A percentile compares a stretch with the other conserved stretches of the same genome.
These are phyloP conservation scores for Mixornis gularis DNA, from an alignment of 2,113 vertebrate species.

Conservation along the genomic window DNA sequence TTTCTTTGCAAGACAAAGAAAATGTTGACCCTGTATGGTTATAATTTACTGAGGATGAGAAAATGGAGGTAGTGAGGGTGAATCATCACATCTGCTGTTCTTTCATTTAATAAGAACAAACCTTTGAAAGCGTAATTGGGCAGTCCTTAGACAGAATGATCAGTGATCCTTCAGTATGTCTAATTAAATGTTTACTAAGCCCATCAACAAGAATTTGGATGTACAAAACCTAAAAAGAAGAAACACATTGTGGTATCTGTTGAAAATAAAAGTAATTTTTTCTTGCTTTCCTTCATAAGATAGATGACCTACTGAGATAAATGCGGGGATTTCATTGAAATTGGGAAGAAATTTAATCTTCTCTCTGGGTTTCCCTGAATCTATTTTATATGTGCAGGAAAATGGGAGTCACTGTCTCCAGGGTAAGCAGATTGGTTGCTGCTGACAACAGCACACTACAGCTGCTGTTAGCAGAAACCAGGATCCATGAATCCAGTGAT, in stretches of 20 bases:
- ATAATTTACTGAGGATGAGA: neutral
- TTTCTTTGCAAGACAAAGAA: neutral
- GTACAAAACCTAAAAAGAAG: neutral
- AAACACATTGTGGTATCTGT: neutral
- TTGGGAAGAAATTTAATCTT: neutral
- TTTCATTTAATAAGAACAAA: constrained; percentile 19
- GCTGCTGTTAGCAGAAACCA: constrained; percentile 18
- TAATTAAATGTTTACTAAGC: constrained; percentile 16
- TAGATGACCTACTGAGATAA: neutral
- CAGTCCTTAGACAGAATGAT: constrained; percentile 7
- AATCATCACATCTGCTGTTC: constrained; percentile 16
- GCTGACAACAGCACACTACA: constrained; percentile 42
- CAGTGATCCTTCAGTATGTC: neutral
- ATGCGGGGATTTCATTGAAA: neutral
- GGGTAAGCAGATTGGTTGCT: constrained; percentile 30
- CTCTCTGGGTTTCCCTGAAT: neutral
- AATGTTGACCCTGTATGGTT: neutral
- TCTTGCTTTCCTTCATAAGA: neutral
- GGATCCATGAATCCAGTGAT: neutral
- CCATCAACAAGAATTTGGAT: constrained; percentile 7
- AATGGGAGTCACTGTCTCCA: constrained; percentile 4
- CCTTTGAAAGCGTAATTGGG: neutral
- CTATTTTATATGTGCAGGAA: neutral
- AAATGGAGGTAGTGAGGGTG: constrained; percentile 13
- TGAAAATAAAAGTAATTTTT: neutral